Conservation (phyloP, 1,140 invertebrate genomes). For the Drosophila burlai region DNA sequence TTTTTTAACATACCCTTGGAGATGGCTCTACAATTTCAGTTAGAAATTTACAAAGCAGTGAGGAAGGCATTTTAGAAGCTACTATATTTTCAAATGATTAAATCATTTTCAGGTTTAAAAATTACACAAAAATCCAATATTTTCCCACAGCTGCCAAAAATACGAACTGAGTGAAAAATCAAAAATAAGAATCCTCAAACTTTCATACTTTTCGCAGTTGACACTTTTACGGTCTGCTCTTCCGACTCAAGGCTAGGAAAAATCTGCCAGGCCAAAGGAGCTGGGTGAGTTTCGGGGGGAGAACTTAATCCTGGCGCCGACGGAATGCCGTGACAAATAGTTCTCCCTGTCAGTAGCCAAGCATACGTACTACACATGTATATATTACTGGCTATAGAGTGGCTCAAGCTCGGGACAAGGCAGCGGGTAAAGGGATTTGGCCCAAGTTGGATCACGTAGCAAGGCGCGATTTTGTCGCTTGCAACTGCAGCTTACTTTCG, state of each 20-base stretch:
- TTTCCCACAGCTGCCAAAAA: background rate
- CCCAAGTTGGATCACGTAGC: constrained; percentile 58
- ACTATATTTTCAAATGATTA: too few species aligned
- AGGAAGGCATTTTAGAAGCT: too few species aligned
- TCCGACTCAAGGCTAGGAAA: constrained; percentile 19
- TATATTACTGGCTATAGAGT: constrained; percentile 26
- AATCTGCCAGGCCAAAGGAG: constrained; percentile 41
- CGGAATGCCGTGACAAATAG: constrained; percentile 80
- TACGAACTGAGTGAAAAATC: background rate
- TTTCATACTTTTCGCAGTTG: constrained; percentile 14
- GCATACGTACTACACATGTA: constrained; percentile 28
- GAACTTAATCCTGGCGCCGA: constrained; percentile 71
- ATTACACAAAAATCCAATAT: too few species aligned
- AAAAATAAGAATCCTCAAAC: constrained; percentile 6
- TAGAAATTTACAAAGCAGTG: too few species aligned
- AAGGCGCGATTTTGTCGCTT: constrained; percentile 72
- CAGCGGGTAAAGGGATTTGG: background rate
- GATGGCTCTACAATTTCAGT: too few species aligned
- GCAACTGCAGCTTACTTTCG: constrained; percentile 59
- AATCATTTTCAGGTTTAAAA: background rate
- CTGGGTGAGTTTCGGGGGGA: constrained; percentile 11
- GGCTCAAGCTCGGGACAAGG: constrained; percentile 1
- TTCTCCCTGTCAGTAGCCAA: constrained; percentile 47
- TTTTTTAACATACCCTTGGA: too few species aligned
- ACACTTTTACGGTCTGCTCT: constrained; percentile 32